Evolutionary conservation across 2,797 vertebrate species (phyloP), one percentile per base, ranked within the genome.

Genomic region (Poeciliopsis infans): DNA sequence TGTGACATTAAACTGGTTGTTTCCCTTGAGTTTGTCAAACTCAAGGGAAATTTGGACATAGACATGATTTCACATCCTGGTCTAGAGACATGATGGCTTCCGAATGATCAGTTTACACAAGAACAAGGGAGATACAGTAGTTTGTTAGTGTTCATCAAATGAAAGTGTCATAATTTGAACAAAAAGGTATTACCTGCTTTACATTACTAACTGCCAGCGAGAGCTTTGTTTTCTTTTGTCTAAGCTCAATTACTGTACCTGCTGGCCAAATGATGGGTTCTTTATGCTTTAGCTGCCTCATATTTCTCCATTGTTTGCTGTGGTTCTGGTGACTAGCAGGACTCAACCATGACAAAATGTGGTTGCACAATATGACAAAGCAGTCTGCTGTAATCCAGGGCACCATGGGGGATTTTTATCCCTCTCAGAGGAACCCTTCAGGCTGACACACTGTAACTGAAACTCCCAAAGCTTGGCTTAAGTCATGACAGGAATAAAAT

Each of bases 341-440:
- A 82, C 70, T 80, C 33, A 16, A 55, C 74, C 66, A 61, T 74
- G 84, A 84, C 75, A 46, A 76, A 80, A 77, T 84, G 72, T 15
- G 2, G 80, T 82, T 75, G 75, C 73, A 51, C 61, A 25, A 59
- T 82, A 33, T 31, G 28, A 83, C 74, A 83, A 75, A 49, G 86
- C 59, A 69, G 71, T 61, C 78, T 71, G 86, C 82, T 86, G 79
- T 84, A 78, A 84, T 81, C 81, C 76, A 74, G 73, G 83, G 71
- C 79, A 79, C 69, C 75, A 15, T 36, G 79, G 85, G 85, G 68
- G 80, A 53, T 74, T 83, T 80, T 74, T 55, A 79, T 86, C 77
- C 81, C 70, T 84, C 85, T 88, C 87, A 86, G 89, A 83, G 82
- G 85, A 79, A 83, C 75, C 72, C 81, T 82, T 82, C 77, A 79